phyloP scores from a whole-genome alignment of 2,888 invertebrate genomes.

The Nyleta sp. region DNA sequence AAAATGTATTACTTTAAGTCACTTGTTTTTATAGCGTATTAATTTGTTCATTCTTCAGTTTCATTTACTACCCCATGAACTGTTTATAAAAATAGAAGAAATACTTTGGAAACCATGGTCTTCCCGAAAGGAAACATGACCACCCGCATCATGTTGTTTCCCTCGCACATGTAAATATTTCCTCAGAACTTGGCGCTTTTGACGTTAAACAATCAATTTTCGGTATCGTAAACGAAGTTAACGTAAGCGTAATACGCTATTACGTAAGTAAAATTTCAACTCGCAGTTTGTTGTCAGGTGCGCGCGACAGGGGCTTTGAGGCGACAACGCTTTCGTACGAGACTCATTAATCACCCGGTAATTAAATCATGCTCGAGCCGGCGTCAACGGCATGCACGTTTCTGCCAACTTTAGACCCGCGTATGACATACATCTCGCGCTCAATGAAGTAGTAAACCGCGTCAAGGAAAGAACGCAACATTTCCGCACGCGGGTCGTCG shows the following conservation, averaged over 20 bases:
- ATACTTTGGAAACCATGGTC: no score
- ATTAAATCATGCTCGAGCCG: conserved; percentile 74
- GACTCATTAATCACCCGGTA: conserved; percentile 75
- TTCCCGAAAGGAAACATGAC: no score
- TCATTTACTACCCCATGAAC: no score
- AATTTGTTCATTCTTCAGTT: no score
- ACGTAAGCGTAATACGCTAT: conserved; percentile 7
- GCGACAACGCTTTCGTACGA: conserved; percentile 56
- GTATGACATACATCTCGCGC: conserved; percentile 36
- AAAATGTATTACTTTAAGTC: no score
- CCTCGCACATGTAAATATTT: conserved; percentile 7
- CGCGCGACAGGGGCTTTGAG: conserved; percentile 39
- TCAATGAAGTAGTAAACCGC: conserved; percentile 37
- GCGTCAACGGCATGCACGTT: conserved; percentile 70
- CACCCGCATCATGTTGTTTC: no score
- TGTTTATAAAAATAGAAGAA: no score
- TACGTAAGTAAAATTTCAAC: conserved; percentile 46
- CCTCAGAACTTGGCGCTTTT: background rate
- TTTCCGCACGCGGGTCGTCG: no score
- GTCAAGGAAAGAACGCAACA: no score
- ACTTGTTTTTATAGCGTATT: no score
- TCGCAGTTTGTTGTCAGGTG: conserved; percentile 47
- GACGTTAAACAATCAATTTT: conserved; percentile 42
- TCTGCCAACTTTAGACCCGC: conserved; percentile 63
- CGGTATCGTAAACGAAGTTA: conserved; percentile 17